A percentile compares a stretch with the other conserved stretches of the same genome.
phyloP scores from a whole-genome alignment of 1,140 invertebrate genomes.

The Papilio polyxenes region DNA sequence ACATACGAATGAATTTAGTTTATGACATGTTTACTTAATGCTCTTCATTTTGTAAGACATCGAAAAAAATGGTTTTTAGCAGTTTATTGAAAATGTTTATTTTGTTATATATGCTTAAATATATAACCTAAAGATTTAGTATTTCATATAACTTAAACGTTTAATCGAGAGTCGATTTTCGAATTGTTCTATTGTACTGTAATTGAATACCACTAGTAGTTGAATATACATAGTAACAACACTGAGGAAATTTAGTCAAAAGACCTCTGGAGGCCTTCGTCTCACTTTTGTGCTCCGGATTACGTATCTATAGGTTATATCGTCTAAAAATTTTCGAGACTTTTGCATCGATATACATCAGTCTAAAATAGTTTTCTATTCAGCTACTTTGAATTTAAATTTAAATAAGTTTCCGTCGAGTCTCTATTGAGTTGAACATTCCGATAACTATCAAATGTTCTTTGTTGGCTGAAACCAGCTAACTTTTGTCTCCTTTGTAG shows the following conservation, averaged over 20 bases:
- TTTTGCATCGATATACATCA: background rate
- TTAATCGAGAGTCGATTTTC: no score
- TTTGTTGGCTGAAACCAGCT: constrained; percentile 33
- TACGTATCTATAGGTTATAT: background rate
- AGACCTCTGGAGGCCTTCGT: no score
- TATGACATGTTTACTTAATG: background rate
- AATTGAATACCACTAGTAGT: no score
- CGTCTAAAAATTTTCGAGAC: background rate
- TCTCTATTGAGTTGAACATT: constrained; percentile 11
- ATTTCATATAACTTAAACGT: no score
- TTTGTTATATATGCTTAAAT: no score
- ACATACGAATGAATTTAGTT: background rate
- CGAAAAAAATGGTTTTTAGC: background rate
- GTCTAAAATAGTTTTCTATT: constrained; percentile 34
- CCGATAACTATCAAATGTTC: constrained; percentile 29
- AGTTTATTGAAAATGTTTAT: background rate
- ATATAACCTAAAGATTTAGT: no score
- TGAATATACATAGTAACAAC: no score
- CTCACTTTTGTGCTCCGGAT: no score
- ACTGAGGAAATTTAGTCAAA: no score
- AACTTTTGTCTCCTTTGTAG: constrained; percentile 28
- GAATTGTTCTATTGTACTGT: no score
- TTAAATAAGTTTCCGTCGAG: constrained; percentile 35
- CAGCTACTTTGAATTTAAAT: constrained; percentile 31
- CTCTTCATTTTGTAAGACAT: background rate